These are phyloP conservation scores for Crypturellus undulatus DNA, from an alignment of 2,113 vertebrate species.

Conservation along the genomic window DNA sequence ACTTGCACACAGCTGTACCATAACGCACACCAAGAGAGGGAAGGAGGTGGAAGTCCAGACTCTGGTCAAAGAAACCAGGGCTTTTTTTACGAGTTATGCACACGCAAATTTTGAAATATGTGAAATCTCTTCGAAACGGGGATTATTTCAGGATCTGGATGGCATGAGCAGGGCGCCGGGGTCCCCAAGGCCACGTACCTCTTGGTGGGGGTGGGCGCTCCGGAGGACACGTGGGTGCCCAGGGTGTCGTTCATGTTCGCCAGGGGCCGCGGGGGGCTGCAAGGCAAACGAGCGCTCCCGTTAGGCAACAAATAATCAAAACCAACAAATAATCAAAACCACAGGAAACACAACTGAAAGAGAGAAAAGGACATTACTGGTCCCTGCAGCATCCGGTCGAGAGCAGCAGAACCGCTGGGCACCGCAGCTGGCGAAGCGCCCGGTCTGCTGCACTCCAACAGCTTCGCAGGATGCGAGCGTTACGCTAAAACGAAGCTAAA, in stretches of 20 bases:
- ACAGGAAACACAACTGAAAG: accelerated
- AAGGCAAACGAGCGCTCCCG: constrained; percentile 55
- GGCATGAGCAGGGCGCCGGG: accelerated
- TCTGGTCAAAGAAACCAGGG: not conserved
- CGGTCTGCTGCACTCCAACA: accelerated
- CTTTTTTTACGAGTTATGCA: accelerated
- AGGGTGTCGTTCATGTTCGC: constrained; percentile 91
- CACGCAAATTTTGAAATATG: accelerated
- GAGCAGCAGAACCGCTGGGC: not conserved
- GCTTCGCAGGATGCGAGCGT: accelerated
- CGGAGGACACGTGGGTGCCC: constrained; percentile 87
- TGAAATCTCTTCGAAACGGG: accelerated
- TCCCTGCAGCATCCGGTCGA: accelerated
- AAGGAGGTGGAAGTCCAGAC: accelerated
- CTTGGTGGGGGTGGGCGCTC: constrained; percentile 90
- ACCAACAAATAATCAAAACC: not conserved
- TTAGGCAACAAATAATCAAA: not conserved
- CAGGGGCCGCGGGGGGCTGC: constrained; percentile 87
- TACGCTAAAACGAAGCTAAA: not conserved
- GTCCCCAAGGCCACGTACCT: constrained; percentile 79
- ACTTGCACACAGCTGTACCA: accelerated
- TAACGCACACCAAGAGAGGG: accelerated
- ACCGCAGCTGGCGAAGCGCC: accelerated
- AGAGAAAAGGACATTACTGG: not conserved
- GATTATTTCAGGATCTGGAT: too few species aligned